Evolutionary conservation across 2,797 vertebrate genomes (phyloP).

Genomic region (Manis crassicaudata): DNA sequence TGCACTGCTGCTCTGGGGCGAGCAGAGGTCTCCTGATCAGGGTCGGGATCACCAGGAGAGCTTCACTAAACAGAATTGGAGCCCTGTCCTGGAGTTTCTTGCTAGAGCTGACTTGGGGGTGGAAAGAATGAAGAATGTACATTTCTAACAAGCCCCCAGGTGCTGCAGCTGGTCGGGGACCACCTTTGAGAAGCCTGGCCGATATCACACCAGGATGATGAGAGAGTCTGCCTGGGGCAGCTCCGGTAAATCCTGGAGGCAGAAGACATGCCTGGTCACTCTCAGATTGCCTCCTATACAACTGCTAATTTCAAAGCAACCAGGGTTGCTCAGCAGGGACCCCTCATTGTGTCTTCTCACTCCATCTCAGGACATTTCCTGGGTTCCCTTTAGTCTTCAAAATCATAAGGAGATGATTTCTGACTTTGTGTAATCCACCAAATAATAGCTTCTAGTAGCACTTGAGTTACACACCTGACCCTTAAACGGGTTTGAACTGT

Average conservation of each 20-base stretch:
- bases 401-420: background rate
- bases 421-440: background rate
- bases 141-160: background rate
- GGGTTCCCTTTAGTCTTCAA: background rate
- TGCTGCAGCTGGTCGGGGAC: background rate
- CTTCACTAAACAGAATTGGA: background rate
- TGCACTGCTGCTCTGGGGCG: background rate
- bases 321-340: background rate
- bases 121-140: background rate
- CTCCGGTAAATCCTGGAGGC: background rate
- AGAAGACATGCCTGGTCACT: background rate
- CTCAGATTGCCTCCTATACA: background rate
- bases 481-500: too few species aligned
- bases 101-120: too few species aligned
- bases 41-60: background rate
- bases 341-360: background rate
- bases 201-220: too few species aligned
- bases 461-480: background rate
- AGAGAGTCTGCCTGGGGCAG: background rate
- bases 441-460: accelerated
- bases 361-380: background rate
- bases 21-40: too few species aligned
- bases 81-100: background rate
- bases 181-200: background rate
- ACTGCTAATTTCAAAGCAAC: background rate